Percentiles rank a stretch among this genome's conserved stretches.
These are phyloP conservation scores for Hemibagrus wyckioides DNA, from an alignment of 2,113 vertebrate species.

Conservation along the genomic window DNA sequence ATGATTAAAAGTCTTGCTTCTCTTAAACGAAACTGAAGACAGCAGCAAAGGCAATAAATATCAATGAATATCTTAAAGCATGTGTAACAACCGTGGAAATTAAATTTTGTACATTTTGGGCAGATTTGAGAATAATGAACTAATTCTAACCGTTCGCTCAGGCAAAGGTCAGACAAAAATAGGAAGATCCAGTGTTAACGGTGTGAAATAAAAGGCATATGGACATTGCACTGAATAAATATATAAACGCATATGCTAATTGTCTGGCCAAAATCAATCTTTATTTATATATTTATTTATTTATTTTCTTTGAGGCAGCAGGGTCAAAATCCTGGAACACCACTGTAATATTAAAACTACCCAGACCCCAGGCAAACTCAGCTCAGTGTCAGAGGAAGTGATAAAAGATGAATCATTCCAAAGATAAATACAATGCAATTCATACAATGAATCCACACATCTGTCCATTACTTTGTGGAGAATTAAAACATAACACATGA, in stretches of 20 bases:
- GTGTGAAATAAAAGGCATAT: not conserved
- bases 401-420: not conserved
- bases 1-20: not conserved
- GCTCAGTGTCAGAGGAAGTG: not conserved
- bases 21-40: not conserved
- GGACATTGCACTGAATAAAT: too few relatives aligned
- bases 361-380: not conserved
- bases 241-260: too few relatives aligned
- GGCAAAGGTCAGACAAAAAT: not conserved
- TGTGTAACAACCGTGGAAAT: not conserved
- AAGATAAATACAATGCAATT: not conserved
- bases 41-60: slow-evolving; percentile 10
- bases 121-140: not conserved
- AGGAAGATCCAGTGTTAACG: not conserved
- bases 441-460: not conserved
- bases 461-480: not conserved
- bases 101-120: not conserved
- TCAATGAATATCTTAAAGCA: not conserved
- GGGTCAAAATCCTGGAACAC: not conserved
- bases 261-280: too few relatives aligned
- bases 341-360: slow-evolving; percentile 3
- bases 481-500: not conserved
- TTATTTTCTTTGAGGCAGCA: too few relatives aligned
- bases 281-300: not conserved
- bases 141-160: not conserved